Evolutionary conservation across 2,113 vertebrate species (phyloP).

Genomic region (Paralichthys olivaceus): DNA sequence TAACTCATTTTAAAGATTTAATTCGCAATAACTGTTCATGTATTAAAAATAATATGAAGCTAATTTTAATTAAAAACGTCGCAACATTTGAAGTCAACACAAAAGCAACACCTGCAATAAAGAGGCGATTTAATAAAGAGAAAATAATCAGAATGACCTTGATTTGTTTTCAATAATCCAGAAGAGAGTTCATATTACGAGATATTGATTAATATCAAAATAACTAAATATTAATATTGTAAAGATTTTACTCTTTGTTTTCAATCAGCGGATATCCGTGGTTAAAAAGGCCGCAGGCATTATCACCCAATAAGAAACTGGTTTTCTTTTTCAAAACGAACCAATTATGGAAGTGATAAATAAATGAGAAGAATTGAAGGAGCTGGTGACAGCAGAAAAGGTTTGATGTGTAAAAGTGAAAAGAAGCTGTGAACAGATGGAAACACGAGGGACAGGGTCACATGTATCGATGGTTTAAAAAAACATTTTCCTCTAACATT

Average conservation of each 20-base stretch:
- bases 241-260: constrained; percentile 1
- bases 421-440: neutral
- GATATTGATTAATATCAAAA: neutral
- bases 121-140: neutral
- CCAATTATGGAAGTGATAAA: neutral
- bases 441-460: neutral
- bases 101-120: neutral
- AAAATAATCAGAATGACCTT: neutral
- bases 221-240: neutral
- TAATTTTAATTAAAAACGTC: neutral
- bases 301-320: neutral
- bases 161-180: constrained; percentile 9
- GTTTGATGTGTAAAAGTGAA: neutral
- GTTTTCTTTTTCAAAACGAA: neutral
- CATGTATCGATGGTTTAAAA: neutral
- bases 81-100: neutral
- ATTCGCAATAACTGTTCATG: neutral
- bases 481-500: neutral
- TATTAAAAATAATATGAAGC: constrained; percentile 2
- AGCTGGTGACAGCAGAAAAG: neutral
- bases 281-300: constrained; percentile 7
- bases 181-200: neutral
- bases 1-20: neutral
- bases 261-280: neutral
- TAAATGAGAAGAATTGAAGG: neutral